Evolutionary conservation across 2,888 invertebrate genomes (phyloP).

Genomic region (Zonitis immaculata): DNA sequence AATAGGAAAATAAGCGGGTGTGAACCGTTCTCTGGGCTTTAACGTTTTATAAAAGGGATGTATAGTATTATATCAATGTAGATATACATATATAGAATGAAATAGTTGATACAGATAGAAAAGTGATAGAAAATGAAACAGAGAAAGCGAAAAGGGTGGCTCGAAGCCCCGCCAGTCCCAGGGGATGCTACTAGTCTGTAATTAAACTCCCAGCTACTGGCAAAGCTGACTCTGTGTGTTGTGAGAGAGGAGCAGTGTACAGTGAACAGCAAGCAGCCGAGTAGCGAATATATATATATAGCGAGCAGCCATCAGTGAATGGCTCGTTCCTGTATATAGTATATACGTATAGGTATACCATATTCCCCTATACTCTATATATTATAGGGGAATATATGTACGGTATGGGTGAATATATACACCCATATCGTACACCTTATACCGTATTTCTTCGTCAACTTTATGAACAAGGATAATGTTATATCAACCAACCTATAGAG

Average conservation of each 20-base stretch:
- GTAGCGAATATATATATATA: no score
- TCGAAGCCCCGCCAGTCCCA: slow-evolving; percentile 44
- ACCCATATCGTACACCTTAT: no score
- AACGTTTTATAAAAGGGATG: slow-evolving; percentile 20
- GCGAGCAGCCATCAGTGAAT: no score
- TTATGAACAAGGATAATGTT: slow-evolving; percentile 42
- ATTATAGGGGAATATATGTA: no score
- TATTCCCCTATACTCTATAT: no score
- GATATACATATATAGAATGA: slow-evolving; percentile 18
- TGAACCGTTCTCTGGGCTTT: slow-evolving; percentile 32
- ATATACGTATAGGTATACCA: no score
- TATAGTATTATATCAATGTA: not conserved
- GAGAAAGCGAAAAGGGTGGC: slow-evolving; percentile 32
- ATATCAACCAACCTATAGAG: slow-evolving; percentile 40
- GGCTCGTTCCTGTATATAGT: no score
- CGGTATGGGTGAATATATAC: no score
- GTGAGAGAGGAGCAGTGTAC: slow-evolving; percentile 12
- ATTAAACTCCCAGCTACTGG: slow-evolving; percentile 46
- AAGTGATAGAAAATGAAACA: slow-evolving; percentile 11
- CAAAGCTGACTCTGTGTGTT: slow-evolving; percentile 20
- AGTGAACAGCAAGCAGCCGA: no score
- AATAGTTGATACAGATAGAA: slow-evolving; percentile 12
- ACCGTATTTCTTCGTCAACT: slow-evolving; percentile 36
- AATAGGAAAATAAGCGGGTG: slow-evolving; percentile 17
- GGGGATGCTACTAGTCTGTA: slow-evolving; percentile 47